A percentile compares a stretch with the other conserved stretches of the same genome.
phyloP scores from a whole-genome alignment of 2,888 invertebrate genomes.

The Troilus luridus region DNA sequence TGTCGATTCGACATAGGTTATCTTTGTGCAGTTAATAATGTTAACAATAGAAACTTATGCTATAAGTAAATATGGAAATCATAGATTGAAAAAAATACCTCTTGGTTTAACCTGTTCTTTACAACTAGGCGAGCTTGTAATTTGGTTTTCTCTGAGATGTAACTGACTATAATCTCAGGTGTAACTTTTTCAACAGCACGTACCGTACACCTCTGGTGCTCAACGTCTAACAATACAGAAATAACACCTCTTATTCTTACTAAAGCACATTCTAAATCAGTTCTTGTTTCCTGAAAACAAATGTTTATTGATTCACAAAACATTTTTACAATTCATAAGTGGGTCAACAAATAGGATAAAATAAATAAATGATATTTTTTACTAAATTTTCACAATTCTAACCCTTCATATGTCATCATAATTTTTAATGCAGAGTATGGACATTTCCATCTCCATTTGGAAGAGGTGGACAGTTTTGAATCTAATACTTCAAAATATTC shows the following conservation, averaged over 20 bases:
- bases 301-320: background rate
- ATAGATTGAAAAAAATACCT: constrained; percentile 63
- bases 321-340: background rate
- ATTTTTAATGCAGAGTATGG: too few relatives aligned
- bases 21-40: too few relatives aligned
- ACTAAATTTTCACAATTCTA: background rate
- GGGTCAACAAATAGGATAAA: background rate
- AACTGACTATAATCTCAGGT: constrained; percentile 69
- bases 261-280: constrained; percentile 69
- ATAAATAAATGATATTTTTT: background rate
- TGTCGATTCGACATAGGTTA: too few relatives aligned
- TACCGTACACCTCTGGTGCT: constrained; percentile 70
- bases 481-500: too few relatives aligned
- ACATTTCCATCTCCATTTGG: too few relatives aligned
- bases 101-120: constrained; percentile 70
- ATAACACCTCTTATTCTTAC: constrained; percentile 69
- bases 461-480: too few relatives aligned
- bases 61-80: background rate
- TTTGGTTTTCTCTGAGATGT: constrained; percentile 68
- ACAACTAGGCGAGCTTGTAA: constrained; percentile 70
- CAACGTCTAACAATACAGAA: constrained; percentile 70
- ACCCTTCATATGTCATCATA: too few relatives aligned
- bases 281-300: constrained; percentile 68
- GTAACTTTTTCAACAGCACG: constrained; percentile 69
- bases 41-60: background rate